Evolutionary conservation across 1,140 invertebrate genomes (phyloP).

Genomic region (Belonocnema kinseyi): DNA sequence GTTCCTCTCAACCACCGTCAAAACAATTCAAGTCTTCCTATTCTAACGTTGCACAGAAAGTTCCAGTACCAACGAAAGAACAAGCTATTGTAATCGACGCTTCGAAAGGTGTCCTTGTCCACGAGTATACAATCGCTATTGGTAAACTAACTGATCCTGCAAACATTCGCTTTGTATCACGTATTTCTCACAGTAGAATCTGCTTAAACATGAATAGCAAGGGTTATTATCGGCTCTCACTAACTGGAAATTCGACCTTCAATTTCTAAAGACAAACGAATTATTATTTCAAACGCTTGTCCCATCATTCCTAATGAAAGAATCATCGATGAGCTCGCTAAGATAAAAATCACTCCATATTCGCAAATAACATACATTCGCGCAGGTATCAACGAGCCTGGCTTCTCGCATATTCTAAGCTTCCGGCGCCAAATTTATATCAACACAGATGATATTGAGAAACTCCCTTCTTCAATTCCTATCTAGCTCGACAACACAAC

Average conservation of each 20-base stretch:
- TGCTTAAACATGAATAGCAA: slow-evolving; percentile 38
- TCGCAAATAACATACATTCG: slow-evolving; percentile 34
- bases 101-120: slow-evolving; percentile 9
- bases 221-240: slow-evolving; percentile 30
- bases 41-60: no score
- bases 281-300: slow-evolving; percentile 42
- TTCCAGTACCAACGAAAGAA: no score
- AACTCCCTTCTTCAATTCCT: neutral
- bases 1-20: no score
- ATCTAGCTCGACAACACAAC: neutral
- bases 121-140: slow-evolving; percentile 35
- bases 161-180: slow-evolving; percentile 35
- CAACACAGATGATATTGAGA: slow-evolving; percentile 27
- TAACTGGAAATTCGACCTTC: slow-evolving; percentile 36
- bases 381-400: slow-evolving; percentile 33
- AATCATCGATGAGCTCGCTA: slow-evolving; percentile 14
- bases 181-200: slow-evolving; percentile 2
- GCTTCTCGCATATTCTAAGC: slow-evolving; percentile 34
- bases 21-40: no score
- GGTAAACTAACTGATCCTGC: slow-evolving; percentile 33
- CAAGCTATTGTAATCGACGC: slow-evolving; percentile 34
- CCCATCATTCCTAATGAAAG: slow-evolving; percentile 38
- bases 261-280: slow-evolving; percentile 37
- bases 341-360: slow-evolving; percentile 9
- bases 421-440: slow-evolving; percentile 38